Percentiles rank a stretch among this genome's conserved stretches.
Conservation (phyloP, 2,888 invertebrate species). For the Pediacus dermestoides region DNA sequence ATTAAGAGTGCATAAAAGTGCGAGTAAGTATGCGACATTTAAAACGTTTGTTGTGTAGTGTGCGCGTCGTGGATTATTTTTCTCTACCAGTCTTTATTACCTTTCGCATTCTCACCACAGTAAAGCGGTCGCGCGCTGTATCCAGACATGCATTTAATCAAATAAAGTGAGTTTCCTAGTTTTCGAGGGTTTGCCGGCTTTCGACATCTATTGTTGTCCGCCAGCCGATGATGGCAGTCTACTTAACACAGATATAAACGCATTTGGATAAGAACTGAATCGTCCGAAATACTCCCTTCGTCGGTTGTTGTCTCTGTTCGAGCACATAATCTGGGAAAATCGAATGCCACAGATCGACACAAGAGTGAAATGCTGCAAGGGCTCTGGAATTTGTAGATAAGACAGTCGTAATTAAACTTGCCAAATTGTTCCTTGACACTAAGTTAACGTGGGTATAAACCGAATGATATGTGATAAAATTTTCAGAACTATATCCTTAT, state of each 20-base stretch:
- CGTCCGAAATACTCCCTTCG: not conserved
- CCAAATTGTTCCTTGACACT: no score
- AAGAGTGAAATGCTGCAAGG: not conserved
- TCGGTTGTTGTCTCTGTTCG: no score
- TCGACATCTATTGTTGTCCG: slow-evolving; percentile 13
- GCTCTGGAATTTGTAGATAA: slow-evolving; percentile 1
- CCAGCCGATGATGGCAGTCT: slow-evolving; percentile 1
- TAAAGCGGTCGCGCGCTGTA: slow-evolving; percentile 25
- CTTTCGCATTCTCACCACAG: slow-evolving; percentile 21
- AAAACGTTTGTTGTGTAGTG: slow-evolving; percentile 39
- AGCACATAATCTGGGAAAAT: no score
- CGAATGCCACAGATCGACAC: no score
- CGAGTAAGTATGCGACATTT: slow-evolving; percentile 27
- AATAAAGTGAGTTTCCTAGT: slow-evolving; percentile 37
- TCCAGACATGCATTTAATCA: slow-evolving; percentile 34
- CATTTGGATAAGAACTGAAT: slow-evolving; percentile 1
- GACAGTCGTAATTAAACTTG: slow-evolving; percentile 1
- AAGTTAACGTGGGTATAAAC: no score
- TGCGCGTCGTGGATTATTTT: slow-evolving; percentile 29
- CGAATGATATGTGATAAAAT: no score
- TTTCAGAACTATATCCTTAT: no score
- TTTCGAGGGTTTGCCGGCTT: slow-evolving; percentile 24
- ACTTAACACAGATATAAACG: no score
- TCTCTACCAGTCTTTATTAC: slow-evolving; percentile 25
- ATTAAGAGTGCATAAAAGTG: slow-evolving; percentile 27